A percentile compares a stretch with the other conserved stretches of the same genome.
phyloP scores from a whole-genome alignment of 2,113 vertebrate genomes.

The Larimichthys crocea region DNA sequence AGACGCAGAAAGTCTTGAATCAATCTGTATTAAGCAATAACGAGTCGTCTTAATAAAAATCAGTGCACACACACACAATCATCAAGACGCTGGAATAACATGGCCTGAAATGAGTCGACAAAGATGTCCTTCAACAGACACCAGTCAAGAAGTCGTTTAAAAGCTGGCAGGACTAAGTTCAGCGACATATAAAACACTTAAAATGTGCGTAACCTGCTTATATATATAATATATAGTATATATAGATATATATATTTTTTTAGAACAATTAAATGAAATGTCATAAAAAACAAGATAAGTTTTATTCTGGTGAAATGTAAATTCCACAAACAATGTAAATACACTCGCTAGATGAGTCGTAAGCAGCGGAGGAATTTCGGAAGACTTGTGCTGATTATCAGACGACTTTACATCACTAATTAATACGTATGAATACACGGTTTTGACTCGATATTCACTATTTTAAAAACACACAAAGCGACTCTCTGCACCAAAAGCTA shows the following conservation, averaged over 20 bases:
- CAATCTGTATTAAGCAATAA: not conserved
- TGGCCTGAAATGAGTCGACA: not conserved
- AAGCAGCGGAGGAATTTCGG: slow-evolving; percentile 29
- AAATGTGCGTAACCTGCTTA: not conserved
- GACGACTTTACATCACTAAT: slow-evolving; percentile 13
- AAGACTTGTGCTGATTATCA: slow-evolving; percentile 38
- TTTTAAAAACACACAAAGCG: slow-evolving; percentile 11
- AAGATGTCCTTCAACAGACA: slow-evolving; percentile 3
- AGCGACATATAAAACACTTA: not conserved
- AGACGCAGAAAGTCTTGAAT: not conserved
- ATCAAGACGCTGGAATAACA: not conserved
- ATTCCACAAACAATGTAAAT: slow-evolving; percentile 17
- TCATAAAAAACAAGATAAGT: too few relatives aligned
- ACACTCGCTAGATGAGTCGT: not conserved
- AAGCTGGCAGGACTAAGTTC: slow-evolving; percentile 1
- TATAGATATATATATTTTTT: not conserved
- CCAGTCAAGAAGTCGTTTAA: not conserved
- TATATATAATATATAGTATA: too few relatives aligned
- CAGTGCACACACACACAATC: not conserved
- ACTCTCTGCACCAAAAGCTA: slow-evolving; percentile 17
- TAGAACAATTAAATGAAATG: slow-evolving; percentile 14
- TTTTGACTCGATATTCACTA: not conserved
- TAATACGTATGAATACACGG: slow-evolving; percentile 13
- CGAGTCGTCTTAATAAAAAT: not conserved
- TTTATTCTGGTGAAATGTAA: not conserved